Base-by-base conservation (phyloP, 2,797 vertebrate species). In the Leucoraja ocellata region DNA sequence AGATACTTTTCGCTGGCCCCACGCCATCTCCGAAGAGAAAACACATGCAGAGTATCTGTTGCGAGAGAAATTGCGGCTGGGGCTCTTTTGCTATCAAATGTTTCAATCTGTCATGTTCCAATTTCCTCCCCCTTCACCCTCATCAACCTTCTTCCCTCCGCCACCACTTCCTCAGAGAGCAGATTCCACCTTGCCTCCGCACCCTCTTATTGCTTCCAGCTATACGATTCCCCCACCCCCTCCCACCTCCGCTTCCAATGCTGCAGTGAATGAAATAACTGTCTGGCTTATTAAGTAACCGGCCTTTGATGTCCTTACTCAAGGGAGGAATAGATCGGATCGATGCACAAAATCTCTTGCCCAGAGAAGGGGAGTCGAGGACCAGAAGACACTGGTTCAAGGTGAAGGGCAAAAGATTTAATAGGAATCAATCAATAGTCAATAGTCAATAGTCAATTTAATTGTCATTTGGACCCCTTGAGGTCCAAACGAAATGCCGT, bases 1-100 rank as follows among this genome's bases (percentile, higher is more conserved):
- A 74, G 88, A 91, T 32, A 54, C 36, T 74, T 91, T 25, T 65
- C 68, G 7, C 68, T 28, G 36, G 36, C 88, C 88, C 71, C 11
- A 73, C 73, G 88, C 88, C 88, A 73, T 73, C 65, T 71, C 63
- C 73, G 68, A 91, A 91, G 88, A 46, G 32, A 46, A 73, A 90
- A 73, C 36, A 91, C 36, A 14, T 73, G 88, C 32, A 71, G 65
- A 9, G 61, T 71, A 10, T 23, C 32, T 25, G 88, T 91, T 91
- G 88, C 68, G 73, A 54, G 46, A 39, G 88, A 73, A 73, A 91
- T 74, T 74, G 68, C 13, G 10, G 68, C 68, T 28, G 65, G 21
- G 68, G 32, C 11, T 46, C 32, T 79, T 91, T 73, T 91, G n/a
- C 39, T 28, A 46, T 46, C 36, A 91, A 71, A 74, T 46, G 65